Evolutionary conservation across 30 jellyfish, hydroid and myxozoan species (phyloP).

Genomic region (Hydractinia symbiolongicarpus): DNA sequence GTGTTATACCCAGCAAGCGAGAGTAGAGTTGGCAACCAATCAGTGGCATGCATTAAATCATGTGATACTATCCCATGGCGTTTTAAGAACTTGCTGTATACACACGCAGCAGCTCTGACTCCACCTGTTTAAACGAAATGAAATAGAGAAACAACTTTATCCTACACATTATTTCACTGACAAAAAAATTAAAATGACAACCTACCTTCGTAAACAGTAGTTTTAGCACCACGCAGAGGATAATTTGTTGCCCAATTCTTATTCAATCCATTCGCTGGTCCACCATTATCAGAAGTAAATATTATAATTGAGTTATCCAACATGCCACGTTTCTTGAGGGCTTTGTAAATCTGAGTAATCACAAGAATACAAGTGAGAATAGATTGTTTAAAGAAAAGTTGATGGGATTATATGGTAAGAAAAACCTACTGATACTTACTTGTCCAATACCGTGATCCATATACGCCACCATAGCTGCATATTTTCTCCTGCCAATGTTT

Average conservation of each 20-base stretch:
- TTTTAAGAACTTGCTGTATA: conserved; percentile 14
- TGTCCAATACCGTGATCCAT: conserved; percentile 41
- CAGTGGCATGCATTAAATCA: conserved; percentile 37
- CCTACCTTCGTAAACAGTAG: conserved; percentile 84
- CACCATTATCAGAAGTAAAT: conserved; percentile 94
- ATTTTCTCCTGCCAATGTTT: conserved; percentile 27
- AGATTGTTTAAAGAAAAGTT: not conserved
- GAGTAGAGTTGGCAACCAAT: conserved; percentile 36
- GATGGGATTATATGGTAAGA: not conserved
- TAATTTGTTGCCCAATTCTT: conserved; percentile 74
- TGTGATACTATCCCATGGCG: conserved; percentile 5
- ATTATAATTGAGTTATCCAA: conserved; percentile 68
- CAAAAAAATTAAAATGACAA: not conserved
- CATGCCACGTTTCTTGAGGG: conserved; percentile 53
- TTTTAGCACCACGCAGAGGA: conserved; percentile 89
- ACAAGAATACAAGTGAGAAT: not conserved
- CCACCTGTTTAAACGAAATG: conserved; percentile 17
- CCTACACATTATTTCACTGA: not conserved
- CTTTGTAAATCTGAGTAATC: conserved; percentile 51
- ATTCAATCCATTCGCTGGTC: conserved; percentile 95
- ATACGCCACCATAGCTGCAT: conserved; percentile 41
- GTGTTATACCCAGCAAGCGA: conserved; percentile 25
- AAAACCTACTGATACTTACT: not conserved
- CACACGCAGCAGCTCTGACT: conserved; percentile 35
- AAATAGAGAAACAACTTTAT: not conserved